These are phyloP conservation scores for Megalonaias nervosa DNA, from an alignment of 1,140 invertebrate genomes.

Conservation along the genomic window DNA sequence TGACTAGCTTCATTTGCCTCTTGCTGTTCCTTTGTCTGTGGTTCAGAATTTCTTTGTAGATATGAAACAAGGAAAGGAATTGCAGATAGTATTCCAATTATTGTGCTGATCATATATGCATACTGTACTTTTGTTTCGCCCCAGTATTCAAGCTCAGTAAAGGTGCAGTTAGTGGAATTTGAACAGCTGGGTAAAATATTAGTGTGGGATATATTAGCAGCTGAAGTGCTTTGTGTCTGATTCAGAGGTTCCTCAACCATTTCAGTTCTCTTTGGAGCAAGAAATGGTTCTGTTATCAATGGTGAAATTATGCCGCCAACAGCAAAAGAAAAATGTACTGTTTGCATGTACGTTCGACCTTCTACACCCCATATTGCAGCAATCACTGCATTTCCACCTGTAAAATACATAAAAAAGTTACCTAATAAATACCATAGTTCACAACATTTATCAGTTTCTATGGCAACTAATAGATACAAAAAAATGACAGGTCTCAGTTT, in stretches of 20 bases:
- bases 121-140: constrained; percentile 26
- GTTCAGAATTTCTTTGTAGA: not conserved
- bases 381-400: constrained; percentile 71
- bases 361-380: constrained; percentile 71
- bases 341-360: constrained; percentile 48
- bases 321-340: constrained; percentile 33
- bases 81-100: constrained; percentile 3
- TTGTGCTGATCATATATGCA: constrained; percentile 14
- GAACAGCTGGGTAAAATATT: too few species aligned
- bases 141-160: not conserved
- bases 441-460: not conserved
- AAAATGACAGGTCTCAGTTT: not conserved
- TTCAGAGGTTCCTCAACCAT: too few species aligned
- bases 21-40: not conserved
- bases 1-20: constrained; percentile 2
- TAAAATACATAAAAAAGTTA: constrained; percentile 3
- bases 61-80: constrained; percentile 17
- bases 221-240: too few species aligned
- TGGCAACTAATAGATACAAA: not conserved
- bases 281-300: constrained; percentile 35
- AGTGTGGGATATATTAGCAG: too few species aligned
- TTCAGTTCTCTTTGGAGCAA: constrained; percentile 8
- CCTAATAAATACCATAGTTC: too few species aligned
- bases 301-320: constrained; percentile 37
- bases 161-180: too few species aligned